Conservation (phyloP, 1,140 invertebrate genomes). For the Callitettix versicolor region DNA sequence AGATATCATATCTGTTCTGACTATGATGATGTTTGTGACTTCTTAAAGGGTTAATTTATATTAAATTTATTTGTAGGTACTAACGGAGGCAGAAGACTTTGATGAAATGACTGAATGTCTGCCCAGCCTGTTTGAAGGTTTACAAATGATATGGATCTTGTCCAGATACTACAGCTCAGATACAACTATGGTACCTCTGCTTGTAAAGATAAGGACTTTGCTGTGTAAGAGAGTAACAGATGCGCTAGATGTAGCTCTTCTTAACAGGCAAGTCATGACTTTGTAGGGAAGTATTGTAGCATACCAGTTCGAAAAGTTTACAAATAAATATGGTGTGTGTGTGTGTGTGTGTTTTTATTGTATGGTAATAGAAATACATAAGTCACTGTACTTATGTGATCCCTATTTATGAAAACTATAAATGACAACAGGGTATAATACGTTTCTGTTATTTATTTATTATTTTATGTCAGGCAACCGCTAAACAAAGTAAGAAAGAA, state of each 20-base stretch:
- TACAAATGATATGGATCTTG: conserved; percentile 74
- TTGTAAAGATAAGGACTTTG: conserved; percentile 70
- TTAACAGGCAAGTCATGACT: conserved; percentile 62
- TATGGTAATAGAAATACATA: no score
- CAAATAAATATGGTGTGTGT: no score
- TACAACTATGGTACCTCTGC: conserved; percentile 61
- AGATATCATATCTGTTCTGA: neutral
- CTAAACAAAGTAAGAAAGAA: conserved; percentile 27
- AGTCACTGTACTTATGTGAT: no score
- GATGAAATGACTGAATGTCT: conserved; percentile 57
- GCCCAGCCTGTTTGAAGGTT: conserved; percentile 63
- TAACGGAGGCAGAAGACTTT: conserved; percentile 59
- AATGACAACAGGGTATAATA: no score
- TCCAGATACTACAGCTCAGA: conserved; percentile 62
- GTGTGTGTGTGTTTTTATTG: no score
- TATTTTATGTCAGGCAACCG: conserved; percentile 44
- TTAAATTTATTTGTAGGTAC: conserved; percentile 41
- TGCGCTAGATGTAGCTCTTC: conserved; percentile 53
- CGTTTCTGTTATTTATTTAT: no score
- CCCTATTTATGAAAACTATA: no score
- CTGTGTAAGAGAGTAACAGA: conserved; percentile 61
- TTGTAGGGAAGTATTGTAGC: no score
- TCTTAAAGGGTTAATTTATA: neutral
- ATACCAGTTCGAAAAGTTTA: no score
- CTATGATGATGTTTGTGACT: neutral